Conservation (phyloP, 1,140 invertebrate genomes). For the Drosophila eugracilis region DNA sequence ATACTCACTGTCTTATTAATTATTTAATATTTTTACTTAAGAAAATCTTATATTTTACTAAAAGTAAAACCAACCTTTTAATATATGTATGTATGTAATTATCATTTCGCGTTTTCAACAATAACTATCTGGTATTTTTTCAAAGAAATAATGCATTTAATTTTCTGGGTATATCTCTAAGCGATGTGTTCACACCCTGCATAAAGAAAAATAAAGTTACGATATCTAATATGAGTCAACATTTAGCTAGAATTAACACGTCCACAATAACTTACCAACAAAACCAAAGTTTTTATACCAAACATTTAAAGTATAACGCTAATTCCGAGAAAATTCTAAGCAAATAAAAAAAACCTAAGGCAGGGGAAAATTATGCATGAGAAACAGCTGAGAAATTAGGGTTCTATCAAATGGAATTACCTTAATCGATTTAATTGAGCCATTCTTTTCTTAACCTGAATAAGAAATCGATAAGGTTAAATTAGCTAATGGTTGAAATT, state of each 20-base stretch:
- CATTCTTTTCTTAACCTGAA: neutral
- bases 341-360: conserved; percentile 1
- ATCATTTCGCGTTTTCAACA: neutral
- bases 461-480: conserved; percentile 33
- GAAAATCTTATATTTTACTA: too few species aligned
- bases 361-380: conserved; percentile 4
- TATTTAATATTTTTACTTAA: too few species aligned
- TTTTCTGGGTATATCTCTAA: conserved; percentile 1
- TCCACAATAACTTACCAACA: conserved; percentile 25
- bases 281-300: neutral
- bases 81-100: too few species aligned
- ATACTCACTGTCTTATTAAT: too few species aligned
- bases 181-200: conserved; percentile 11
- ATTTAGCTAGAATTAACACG: conserved; percentile 46
- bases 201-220: conserved; percentile 7
- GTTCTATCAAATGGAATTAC: neutral
- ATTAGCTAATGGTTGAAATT: conserved; percentile 23
- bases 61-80: too few species aligned
- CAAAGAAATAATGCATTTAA: neutral
- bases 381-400: conserved; percentile 1
- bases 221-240: conserved; percentile 29
- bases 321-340: conserved; percentile 9
- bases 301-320: neutral
- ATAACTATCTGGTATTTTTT: too few species aligned
- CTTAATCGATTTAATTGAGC: conserved; percentile 29